phyloP scores from a whole-genome alignment of 64 coral and sea anemone species.

The Exaiptasia diaphana region DNA sequence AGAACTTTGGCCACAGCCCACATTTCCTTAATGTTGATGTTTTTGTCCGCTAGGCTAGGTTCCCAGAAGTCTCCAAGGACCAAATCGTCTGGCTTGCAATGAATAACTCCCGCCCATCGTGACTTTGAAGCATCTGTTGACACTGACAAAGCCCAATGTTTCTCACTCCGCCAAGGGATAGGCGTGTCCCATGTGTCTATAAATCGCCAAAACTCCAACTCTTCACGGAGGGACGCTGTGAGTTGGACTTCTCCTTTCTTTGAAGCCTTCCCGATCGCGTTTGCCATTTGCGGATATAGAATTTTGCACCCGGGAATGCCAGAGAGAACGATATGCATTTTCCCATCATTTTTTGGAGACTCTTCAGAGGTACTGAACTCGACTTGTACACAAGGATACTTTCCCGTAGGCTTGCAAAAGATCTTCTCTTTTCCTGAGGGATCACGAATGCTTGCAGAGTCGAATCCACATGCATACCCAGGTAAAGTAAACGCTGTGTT shows the following conservation, averaged over 20 bases:
- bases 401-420: not conserved
- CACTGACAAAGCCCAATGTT: not conserved
- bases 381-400: not conserved
- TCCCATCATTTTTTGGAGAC: not conserved
- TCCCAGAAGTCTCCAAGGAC: too few species aligned
- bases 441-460: not conserved
- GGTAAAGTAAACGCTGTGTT: not conserved
- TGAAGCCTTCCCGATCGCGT: not conserved
- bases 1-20: too few species aligned
- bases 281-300: constrained; percentile 9
- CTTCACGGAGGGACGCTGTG: not conserved
- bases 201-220: constrained; percentile 18
- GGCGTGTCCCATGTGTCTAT: not conserved
- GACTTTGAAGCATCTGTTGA: not conserved
- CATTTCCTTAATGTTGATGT: too few species aligned
- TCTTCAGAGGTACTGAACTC: not conserved
- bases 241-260: not conserved
- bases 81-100: constrained; percentile 1
- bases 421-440: not conserved
- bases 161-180: constrained; percentile 24
- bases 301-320: constrained; percentile 13
- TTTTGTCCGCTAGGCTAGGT: too few species aligned
- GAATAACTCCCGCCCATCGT: not conserved
- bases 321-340: constrained; percentile 35
- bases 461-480: not conserved